Evolutionary conservation across 2,797 vertebrate species (phyloP).

Genomic region (Columba guinea): DNA sequence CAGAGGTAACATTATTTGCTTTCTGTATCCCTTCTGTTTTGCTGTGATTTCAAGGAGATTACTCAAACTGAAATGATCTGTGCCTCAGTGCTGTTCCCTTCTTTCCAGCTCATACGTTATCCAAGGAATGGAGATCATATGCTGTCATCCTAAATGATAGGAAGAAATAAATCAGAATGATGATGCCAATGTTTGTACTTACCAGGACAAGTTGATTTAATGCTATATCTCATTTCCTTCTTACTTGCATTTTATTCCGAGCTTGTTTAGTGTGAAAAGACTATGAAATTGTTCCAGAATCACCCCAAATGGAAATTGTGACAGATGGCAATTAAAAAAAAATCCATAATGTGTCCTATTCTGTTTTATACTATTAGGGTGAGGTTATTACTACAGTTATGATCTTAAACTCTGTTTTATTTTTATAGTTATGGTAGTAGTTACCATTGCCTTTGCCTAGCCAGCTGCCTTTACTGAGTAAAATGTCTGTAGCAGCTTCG

Average conservation of each 20-base stretch:
- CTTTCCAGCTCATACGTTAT: neutral
- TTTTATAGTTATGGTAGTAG: conserved; percentile 52
- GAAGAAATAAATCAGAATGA: conserved; percentile 36
- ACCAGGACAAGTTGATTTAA: conserved; percentile 43
- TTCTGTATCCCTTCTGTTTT: neutral
- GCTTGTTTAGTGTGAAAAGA: conserved; percentile 45
- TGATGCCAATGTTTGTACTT: conserved; percentile 44
- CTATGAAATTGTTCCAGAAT: conserved; percentile 48
- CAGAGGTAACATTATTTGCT: neutral
- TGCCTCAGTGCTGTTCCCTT: neutral
- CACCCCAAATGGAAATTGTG: conserved; percentile 56
- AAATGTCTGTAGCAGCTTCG: conserved; percentile 1
- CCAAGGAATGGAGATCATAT: neutral
- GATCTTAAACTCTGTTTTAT: conserved; percentile 61
- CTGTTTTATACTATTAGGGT: conserved; percentile 63
- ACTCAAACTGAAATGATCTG: neutral
- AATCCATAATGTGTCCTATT: conserved; percentile 40
- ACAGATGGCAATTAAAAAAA: conserved; percentile 66
- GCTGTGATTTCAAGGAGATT: neutral
- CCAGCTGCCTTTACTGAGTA: conserved; percentile 46
- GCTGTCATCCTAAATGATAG: neutral
- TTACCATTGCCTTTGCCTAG: conserved; percentile 27
- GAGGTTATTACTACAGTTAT: conserved; percentile 64
- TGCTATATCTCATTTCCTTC: conserved; percentile 31
- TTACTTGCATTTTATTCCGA: conserved; percentile 61